Evolutionary conservation across 2,888 invertebrate genomes (phyloP), one percentile per base, ranked within the genome.

Genomic region (Pristionchus maxplancki): DNA sequence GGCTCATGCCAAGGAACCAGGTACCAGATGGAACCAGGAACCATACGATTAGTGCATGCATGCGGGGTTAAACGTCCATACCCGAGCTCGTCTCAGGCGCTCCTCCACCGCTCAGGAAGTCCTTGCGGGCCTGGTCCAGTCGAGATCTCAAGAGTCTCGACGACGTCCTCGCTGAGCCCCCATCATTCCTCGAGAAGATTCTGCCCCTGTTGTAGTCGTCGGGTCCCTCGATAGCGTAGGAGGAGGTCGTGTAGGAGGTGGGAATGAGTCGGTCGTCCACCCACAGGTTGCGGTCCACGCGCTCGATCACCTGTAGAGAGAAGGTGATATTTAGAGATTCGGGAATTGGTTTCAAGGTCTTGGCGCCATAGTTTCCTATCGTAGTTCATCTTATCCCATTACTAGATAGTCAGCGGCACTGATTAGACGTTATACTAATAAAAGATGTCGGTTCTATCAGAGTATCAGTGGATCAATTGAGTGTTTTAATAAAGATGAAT

Each of bases 241-340:
- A 88, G 5, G 78, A 58, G 9, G 91, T 53, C 88, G 89, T 62
- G 90, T 81, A 74, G 90, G 78, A 88, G 90, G 87, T 90, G 87
- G 88, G 90, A 85, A 85, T 90, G 74, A 87, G 89, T 81, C 86
- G 92, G 87, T 91, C 92, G 53, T 92, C 91, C 13, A 93, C 92
- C 93, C 93, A 94, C 9, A 94, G 83, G 58, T 93, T 94, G 17
- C 93, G 90, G 84, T 94, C 94, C 48, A 94, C 93, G 67, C 94
- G 91, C 87, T 94, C 94, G 83, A 94, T 94, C 37, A 94, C 92
- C 90, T 93, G 90, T 82, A 92, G 83, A 9, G 11, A 67, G 28
- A n/a, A n/a, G n/a, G n/a, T n/a, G n/a, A n/a, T n/a, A n/a, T n/a
- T n/a, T n/a, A n/a, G n/a, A n/a, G n/a, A n/a, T n/a, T n/a, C n/a